Evolutionary conservation across 2,888 invertebrate genomes (phyloP).

Genomic region (Xiphydria camelus): DNA sequence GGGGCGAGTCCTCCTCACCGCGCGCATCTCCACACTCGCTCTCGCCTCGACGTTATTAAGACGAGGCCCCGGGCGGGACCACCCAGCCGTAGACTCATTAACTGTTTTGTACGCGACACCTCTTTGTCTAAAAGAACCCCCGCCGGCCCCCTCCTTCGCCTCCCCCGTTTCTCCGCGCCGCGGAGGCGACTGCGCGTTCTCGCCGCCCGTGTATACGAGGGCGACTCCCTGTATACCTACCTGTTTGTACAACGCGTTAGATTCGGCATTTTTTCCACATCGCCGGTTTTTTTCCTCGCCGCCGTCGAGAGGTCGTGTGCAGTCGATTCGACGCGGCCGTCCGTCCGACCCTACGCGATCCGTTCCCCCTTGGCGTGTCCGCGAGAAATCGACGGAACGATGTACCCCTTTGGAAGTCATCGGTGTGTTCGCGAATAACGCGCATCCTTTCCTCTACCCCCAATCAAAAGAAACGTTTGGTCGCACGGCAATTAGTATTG

Average conservation of each 20-base stretch:
- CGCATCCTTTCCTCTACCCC: no score
- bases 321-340: background rate
- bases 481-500: no score
- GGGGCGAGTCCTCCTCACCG: slow-evolving; percentile 24
- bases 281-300: slow-evolving; percentile 5
- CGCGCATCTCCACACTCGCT: slow-evolving; percentile 38
- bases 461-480: no score
- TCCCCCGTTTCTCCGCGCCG: slow-evolving; percentile 7
- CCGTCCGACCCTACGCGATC: no score
- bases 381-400: background rate
- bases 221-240: slow-evolving; percentile 15
- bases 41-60: slow-evolving; percentile 53
- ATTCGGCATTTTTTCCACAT: slow-evolving; percentile 32
- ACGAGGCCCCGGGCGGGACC: slow-evolving; percentile 53
- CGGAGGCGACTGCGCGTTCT: background rate
- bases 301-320: slow-evolving; percentile 1
- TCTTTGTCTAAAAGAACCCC: slow-evolving; percentile 49
- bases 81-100: slow-evolving; percentile 56
- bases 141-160: slow-evolving; percentile 12
- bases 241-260: slow-evolving; percentile 41
- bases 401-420: no score
- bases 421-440: no score
- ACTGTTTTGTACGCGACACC: slow-evolving; percentile 56
- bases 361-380: background rate
- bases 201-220: background rate